Conservation (phyloP, 2,888 invertebrate genomes). For the Dasysyrphus albostriatus region DNA sequence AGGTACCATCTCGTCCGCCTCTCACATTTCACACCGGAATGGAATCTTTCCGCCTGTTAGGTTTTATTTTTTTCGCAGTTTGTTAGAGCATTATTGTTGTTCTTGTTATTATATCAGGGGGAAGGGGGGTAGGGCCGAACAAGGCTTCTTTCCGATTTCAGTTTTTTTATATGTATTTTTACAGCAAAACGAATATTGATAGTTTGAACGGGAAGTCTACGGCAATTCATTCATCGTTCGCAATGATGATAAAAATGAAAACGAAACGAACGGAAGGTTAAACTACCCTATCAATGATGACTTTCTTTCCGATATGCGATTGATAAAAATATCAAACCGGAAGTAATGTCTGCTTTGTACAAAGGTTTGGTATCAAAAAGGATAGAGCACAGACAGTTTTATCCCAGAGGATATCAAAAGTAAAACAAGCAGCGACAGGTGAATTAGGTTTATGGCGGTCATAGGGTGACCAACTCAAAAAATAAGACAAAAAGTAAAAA, state of each 20-base stretch:
- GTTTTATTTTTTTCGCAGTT: constrained; percentile 65
- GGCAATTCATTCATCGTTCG: constrained; percentile 61
- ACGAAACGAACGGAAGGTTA: constrained; percentile 48
- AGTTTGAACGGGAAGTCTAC: constrained; percentile 56
- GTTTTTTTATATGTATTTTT: constrained; percentile 29
- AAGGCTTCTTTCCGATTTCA: constrained; percentile 34
- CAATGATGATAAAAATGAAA: constrained; percentile 56
- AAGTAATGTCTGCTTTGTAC: constrained; percentile 43
- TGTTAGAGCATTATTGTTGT: constrained; percentile 51
- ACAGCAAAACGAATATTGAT: constrained; percentile 66
- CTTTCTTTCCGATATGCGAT: constrained; percentile 55
- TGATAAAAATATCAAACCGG: constrained; percentile 49
- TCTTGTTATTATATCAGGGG: neutral
- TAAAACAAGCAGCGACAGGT: constrained; percentile 54
- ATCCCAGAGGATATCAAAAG: neutral
- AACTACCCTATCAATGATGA: constrained; percentile 64
- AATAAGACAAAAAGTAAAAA: no score
- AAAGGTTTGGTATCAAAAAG: neutral
- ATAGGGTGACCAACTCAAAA: neutral
- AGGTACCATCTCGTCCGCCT: constrained; percentile 16
- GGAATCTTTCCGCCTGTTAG: constrained; percentile 67
- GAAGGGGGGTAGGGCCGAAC: neutral
- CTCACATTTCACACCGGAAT: constrained; percentile 68
- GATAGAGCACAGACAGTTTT: neutral
- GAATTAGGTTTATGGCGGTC: constrained; percentile 35